Conservation (phyloP, 2,797 vertebrate genomes). For the Erethizon dorsatum region DNA sequence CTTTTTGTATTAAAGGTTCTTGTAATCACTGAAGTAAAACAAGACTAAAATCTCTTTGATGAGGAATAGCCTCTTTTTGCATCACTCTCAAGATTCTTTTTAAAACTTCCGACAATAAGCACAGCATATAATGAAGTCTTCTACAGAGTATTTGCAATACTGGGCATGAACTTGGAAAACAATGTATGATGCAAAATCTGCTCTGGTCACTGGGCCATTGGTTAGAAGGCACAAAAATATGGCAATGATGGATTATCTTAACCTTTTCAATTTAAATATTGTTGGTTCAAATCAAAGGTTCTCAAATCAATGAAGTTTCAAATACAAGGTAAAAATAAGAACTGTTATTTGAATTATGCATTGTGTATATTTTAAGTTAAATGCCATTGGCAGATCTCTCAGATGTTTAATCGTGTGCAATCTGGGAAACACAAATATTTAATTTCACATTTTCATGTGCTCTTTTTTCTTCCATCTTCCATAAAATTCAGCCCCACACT, state of each 20-base stretch:
- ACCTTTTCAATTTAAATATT: constrained; percentile 84
- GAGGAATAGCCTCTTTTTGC: constrained; percentile 75
- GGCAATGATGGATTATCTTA: constrained; percentile 83
- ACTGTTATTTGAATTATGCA: constrained; percentile 84
- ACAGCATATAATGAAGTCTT: constrained; percentile 83
- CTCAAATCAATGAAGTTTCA: constrained; percentile 86
- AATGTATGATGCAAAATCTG: constrained; percentile 83
- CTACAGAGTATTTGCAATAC: constrained; percentile 72
- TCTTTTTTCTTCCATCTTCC: constrained; percentile 79
- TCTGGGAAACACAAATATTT: constrained; percentile 84
- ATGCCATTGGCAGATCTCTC: constrained; percentile 80
- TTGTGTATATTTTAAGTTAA: constrained; percentile 84
- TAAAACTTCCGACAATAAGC: constrained; percentile 76
- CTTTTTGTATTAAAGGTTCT: constrained; percentile 71
- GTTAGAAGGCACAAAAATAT: constrained; percentile 85
- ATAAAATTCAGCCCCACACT: constrained; percentile 65
- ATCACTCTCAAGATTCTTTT: constrained; percentile 82
- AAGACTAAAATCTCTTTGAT: constrained; percentile 80
- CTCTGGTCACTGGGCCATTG: constrained; percentile 79
- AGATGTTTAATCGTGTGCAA: constrained; percentile 82
- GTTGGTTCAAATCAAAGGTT: constrained; percentile 84
- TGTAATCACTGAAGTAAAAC: constrained; percentile 83
- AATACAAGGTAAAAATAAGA: constrained; percentile 84
- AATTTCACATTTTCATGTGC: constrained; percentile 80
- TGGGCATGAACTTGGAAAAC: constrained; percentile 84